These are phyloP conservation scores for Reticulitermes speratus DNA, from an alignment of 1,140 invertebrate genomes.

Conservation along the genomic window DNA sequence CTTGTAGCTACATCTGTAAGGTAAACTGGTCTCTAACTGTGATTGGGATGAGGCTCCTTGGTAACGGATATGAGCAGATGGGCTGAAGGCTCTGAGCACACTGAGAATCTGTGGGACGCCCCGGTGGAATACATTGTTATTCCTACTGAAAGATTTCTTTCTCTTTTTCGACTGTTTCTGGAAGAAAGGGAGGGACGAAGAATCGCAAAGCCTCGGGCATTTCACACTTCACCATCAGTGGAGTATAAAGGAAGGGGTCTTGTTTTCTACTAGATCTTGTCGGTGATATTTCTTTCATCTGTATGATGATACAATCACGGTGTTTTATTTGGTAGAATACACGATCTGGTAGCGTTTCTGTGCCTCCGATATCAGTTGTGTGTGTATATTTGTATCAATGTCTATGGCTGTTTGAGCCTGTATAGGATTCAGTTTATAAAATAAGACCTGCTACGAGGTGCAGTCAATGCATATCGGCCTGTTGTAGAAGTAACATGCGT, in stretches of 20 bases:
- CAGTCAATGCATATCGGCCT: no score
- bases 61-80: not conserved
- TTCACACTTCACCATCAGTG: not conserved
- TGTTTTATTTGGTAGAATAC: not conserved
- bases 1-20: not conserved
- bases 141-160: not conserved
- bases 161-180: not conserved
- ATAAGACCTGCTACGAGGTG: no score
- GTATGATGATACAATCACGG: not conserved
- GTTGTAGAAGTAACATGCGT: no score
- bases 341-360: not conserved
- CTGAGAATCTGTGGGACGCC: not conserved
- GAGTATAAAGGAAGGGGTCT: not conserved
- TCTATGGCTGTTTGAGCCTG: no score
- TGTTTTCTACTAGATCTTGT: not conserved
- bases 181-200: not conserved
- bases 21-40: not conserved
- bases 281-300: not conserved
- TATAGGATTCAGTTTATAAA: no score
- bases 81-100: not conserved
- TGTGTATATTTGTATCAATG: no score
- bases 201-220: not conserved
- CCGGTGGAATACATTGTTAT: not conserved
- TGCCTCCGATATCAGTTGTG: no score
- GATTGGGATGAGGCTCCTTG: not conserved